Conservation (phyloP, 1,140 invertebrate species). For the Amyelois transitella region DNA sequence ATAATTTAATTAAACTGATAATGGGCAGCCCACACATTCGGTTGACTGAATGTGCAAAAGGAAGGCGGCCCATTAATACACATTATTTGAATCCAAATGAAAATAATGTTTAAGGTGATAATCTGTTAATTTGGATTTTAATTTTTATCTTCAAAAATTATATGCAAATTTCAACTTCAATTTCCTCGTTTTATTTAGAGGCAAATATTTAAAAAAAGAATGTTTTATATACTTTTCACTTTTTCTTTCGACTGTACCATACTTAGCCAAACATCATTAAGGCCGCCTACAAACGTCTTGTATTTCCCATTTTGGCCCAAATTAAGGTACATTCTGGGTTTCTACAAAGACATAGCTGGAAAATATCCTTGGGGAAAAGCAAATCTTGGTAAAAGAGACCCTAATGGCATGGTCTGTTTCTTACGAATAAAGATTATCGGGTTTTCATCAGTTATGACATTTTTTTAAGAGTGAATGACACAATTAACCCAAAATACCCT, state of each 20-base stretch:
- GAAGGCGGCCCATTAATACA: too few species aligned
- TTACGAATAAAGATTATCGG: neutral
- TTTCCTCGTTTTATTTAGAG: neutral
- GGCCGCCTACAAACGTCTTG: constrained; percentile 1
- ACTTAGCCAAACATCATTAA: constrained; percentile 7
- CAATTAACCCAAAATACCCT: neutral
- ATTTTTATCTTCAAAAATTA: too few species aligned
- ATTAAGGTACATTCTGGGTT: constrained; percentile 11
- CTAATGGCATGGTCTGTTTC: neutral
- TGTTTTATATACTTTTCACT: neutral
- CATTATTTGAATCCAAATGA: neutral
- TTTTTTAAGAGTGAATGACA: neutral
- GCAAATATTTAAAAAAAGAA: neutral
- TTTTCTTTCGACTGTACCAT: neutral
- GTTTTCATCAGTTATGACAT: neutral
- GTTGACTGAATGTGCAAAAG: too few species aligned
- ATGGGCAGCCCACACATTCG: too few species aligned
- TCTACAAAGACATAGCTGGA: constrained; percentile 8
- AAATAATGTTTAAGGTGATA: neutral
- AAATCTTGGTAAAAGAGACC: neutral
- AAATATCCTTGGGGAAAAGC: neutral
- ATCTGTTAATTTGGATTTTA: too few species aligned
- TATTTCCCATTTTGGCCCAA: constrained; percentile 12
- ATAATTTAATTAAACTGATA: too few species aligned
- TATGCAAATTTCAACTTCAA: too few species aligned